Percentiles rank a stretch among this genome's conserved stretches.
phyloP scores from a whole-genome alignment of 2,797 vertebrate species.

The Atherinosoma microstoma region DNA sequence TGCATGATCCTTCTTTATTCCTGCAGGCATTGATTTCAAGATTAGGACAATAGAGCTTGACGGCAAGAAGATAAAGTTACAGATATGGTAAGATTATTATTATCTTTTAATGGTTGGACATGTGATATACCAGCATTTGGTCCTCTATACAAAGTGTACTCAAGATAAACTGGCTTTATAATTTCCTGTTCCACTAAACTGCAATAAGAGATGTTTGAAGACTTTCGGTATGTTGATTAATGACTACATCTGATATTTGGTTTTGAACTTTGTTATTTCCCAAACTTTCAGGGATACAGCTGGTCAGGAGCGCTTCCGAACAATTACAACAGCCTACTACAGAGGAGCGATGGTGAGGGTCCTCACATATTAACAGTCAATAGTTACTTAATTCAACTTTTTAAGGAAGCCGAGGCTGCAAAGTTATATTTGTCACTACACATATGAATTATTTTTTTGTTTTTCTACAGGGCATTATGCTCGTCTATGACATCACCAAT shows the following conservation, averaged over 20 bases:
- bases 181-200: background rate
- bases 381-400: background rate
- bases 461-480: slow-evolving; percentile 92
- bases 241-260: background rate
- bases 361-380: background rate
- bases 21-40: slow-evolving; percentile 96
- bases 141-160: background rate
- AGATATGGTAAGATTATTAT: slow-evolving; percentile 90
- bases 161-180: background rate
- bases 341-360: slow-evolving; percentile 93
- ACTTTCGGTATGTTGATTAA: background rate
- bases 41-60: slow-evolving; percentile 97
- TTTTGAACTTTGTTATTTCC: background rate
- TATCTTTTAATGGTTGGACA: background rate
- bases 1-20: slow-evolving; percentile 36
- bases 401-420: background rate
- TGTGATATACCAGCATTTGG: background rate
- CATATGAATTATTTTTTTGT: background rate
- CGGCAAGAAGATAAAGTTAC: slow-evolving; percentile 97
- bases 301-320: slow-evolving; percentile 96
- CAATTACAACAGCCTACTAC: slow-evolving; percentile 98
- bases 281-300: slow-evolving; percentile 92
- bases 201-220: background rate
- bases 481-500: slow-evolving; percentile 99
- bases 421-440: background rate